Conservation (phyloP, 2,888 invertebrate genomes). For the Ectobius pallidus region DNA sequence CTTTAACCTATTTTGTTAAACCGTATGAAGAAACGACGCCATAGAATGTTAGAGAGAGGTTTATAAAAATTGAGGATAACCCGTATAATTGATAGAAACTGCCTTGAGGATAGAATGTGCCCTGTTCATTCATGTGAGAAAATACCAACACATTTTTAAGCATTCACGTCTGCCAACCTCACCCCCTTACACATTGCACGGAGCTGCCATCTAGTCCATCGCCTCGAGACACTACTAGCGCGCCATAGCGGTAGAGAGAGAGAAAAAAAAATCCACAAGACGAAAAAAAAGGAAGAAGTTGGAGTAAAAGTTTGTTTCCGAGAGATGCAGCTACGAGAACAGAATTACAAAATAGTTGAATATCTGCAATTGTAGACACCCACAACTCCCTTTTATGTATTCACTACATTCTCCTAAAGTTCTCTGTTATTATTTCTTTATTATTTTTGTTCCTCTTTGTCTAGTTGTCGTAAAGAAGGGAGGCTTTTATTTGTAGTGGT, state of each 20-base stretch:
- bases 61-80: too few relatives aligned
- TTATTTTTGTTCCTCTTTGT: background rate
- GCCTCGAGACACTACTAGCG: background rate
- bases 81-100: too few relatives aligned
- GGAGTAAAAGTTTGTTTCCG: background rate
- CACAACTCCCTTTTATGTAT: background rate
- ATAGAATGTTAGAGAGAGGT: too few relatives aligned
- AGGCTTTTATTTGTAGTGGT: conserved; percentile 12
- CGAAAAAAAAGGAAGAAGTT: background rate
- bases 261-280: too few relatives aligned
- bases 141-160: too few relatives aligned
- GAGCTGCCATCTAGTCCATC: background rate
- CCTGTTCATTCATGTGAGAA: too few relatives aligned
- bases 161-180: conserved; percentile 20
- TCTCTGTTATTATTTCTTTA: background rate
- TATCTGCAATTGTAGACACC: conserved; percentile 24
- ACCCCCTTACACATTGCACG: too few relatives aligned
- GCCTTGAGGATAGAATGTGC: too few relatives aligned
- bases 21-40: too few relatives aligned
- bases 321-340: background rate
- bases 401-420: background rate
- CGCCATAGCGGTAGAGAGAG: background rate
- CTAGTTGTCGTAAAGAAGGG: background rate
- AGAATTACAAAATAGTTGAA: conserved; percentile 12
- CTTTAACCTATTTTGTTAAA: too few relatives aligned